These are phyloP conservation scores for Eudorcas thomsonii DNA, from an alignment of 2,113 vertebrate species.

Conservation along the genomic window DNA sequence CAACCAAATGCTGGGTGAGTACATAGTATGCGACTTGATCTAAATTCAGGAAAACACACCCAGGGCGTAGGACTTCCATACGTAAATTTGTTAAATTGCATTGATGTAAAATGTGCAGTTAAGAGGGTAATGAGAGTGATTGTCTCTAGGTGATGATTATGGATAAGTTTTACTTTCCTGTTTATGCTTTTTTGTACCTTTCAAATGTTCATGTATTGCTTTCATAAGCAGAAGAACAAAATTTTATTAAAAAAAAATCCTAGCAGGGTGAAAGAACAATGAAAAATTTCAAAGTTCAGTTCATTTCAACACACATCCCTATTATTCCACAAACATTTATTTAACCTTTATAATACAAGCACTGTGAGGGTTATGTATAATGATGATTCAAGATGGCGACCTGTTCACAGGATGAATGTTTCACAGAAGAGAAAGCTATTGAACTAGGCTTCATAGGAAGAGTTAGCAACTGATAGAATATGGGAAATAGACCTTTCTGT, in stretches of 20 bases:
- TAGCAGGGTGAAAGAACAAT: conserved; percentile 18
- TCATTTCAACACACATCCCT: background rate
- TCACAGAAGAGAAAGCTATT: background rate
- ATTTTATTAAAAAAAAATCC: background rate
- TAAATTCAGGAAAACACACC: conserved; percentile 61
- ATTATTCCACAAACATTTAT: background rate
- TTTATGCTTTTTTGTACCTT: conserved; percentile 58
- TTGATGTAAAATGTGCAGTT: conserved; percentile 56
- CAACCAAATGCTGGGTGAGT: conserved; percentile 61
- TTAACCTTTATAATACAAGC: background rate
- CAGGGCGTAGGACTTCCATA: conserved; percentile 44
- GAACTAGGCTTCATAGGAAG: background rate
- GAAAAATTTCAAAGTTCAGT: conserved; percentile 15
- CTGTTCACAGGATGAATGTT: background rate
- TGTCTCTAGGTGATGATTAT: conserved; percentile 42
- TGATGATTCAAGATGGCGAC: background rate
- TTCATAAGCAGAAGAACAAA: conserved; percentile 37
- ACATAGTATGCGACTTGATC: conserved; percentile 47
- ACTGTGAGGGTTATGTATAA: background rate
- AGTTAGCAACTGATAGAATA: background rate
- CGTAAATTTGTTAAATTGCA: conserved; percentile 53
- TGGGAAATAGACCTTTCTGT: background rate
- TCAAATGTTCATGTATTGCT: conserved; percentile 21
- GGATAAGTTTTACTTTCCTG: conserved; percentile 56
- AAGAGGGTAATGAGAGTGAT: conserved; percentile 54